Evolutionary conservation across 2,888 invertebrate genomes (phyloP).

Genomic region (Dynastes grantii): DNA sequence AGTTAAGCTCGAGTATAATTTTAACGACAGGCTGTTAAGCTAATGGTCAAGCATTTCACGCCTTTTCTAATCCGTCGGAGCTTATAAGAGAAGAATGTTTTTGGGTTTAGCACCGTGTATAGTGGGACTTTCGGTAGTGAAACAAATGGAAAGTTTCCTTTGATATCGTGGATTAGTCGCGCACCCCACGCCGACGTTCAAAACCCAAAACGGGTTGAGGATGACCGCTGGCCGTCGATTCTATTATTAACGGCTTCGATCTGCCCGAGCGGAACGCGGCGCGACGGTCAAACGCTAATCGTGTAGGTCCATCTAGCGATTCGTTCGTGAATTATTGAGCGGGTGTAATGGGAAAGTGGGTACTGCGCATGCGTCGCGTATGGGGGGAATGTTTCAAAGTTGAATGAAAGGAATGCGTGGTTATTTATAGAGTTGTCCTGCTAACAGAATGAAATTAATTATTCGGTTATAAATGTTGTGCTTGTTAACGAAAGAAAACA

Average conservation of each 20-base stretch:
- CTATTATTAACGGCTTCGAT: constrained; percentile 39
- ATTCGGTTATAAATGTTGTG: background rate
- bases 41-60: constrained; percentile 51
- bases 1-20: constrained; percentile 13
- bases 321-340: constrained; percentile 36
- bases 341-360: background rate
- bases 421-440: background rate
- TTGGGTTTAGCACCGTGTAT: background rate
- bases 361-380: constrained; percentile 5
- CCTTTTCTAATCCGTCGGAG: constrained; percentile 36
- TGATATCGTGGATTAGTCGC: constrained; percentile 33
- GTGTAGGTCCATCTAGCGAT: constrained; percentile 29
- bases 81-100: constrained; percentile 23
- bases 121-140: constrained; percentile 26
- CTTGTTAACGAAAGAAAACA: background rate
- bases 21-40: constrained; percentile 21
- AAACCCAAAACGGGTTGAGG: background rate
- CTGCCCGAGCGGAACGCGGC: background rate
- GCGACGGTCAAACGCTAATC: background rate
- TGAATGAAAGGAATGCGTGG: constrained; percentile 13
- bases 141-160: constrained; percentile 30
- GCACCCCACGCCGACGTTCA: background rate
- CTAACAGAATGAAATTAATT: background rate
- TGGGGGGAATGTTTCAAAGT: constrained; percentile 2
- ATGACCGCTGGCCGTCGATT: constrained; percentile 23